Conservation (phyloP, 1,140 invertebrate genomes). For the Drosophila paulistorum region DNA sequence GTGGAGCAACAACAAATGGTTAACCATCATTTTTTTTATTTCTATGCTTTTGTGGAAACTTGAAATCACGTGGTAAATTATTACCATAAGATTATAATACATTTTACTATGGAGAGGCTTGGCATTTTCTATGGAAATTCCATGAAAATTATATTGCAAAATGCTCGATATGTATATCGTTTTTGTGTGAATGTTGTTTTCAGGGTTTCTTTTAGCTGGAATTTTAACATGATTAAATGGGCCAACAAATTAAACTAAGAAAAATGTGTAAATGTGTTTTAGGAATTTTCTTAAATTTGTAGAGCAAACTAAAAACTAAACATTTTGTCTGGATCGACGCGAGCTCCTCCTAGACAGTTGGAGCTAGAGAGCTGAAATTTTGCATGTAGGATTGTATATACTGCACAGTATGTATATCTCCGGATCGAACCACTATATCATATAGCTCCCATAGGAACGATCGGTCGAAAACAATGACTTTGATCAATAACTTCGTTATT, state of each 20-base stretch:
- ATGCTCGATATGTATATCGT: background rate
- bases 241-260: background rate
- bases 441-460: no score
- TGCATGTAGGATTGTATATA: no score
- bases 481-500: no score
- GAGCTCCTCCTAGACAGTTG: no score
- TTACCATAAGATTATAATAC: conserved; percentile 10
- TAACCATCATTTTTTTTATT: background rate
- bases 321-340: no score
- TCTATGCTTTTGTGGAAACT: background rate
- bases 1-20: conserved; percentile 8
- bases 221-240: background rate
- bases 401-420: no score
- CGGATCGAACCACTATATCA: no score
- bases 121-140: conserved; percentile 14
- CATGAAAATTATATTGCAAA: conserved; percentile 9
- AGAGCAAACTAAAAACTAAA: no score
- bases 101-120: background rate
- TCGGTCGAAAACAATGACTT: no score
- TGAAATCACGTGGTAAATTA: conserved; percentile 6
- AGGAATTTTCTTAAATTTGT: no score
- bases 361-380: no score
- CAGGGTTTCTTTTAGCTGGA: background rate
- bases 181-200: background rate
- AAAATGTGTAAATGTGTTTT: no score